Base-by-base conservation (phyloP, 2,113 vertebrate species). In the Mesocricetus auratus region DNA sequence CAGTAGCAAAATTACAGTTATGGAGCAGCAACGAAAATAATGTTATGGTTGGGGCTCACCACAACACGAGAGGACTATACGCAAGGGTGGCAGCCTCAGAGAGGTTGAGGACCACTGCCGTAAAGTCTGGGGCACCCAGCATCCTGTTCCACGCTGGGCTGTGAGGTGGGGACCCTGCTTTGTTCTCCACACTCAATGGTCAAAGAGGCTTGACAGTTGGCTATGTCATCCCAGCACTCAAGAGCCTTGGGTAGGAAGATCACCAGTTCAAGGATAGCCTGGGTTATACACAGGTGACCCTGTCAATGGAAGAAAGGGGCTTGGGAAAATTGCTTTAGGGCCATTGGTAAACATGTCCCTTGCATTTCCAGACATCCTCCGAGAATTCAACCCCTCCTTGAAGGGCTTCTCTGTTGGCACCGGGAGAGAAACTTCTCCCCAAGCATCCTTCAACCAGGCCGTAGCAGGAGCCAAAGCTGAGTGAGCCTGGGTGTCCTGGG, bases 321-420 rank as follows among this genome's bases (percentile, higher is more conserved):
- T 7, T 22, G 13, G n/a, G n/a, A 88, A 60, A 82, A 19, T 77
- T 3, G 39, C 66, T 83, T 75, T 64, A 39, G 77, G 7, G 26
- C 22, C 7, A 10, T 90, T 45, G 31, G 56, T 39, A 60, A 96
- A 39, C 0, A 8, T 12, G 17, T 17, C 71, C 97, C 36, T 93
- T 96, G 22, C 95, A 2, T 98, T 97, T 98, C 19, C 95, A 99
- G 99, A 99, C 69, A 98, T 99, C 86, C 97, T 99, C 92, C 98
- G 98, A 83, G 97, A 98, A 79, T 99, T 99, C 97, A 99, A 98
- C 90, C 98, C 98, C 39, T 93, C 91, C 26, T 96, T 99, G 79
- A 42, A 33, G 73, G 99, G 99, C 1, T 99, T 98, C 95, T 98
- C 99, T 29, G 42, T 0, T 83, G 98, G 98, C 88, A 98, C 47